Conservation (phyloP, 1,140 invertebrate species). For the Chymomyza costata region DNA sequence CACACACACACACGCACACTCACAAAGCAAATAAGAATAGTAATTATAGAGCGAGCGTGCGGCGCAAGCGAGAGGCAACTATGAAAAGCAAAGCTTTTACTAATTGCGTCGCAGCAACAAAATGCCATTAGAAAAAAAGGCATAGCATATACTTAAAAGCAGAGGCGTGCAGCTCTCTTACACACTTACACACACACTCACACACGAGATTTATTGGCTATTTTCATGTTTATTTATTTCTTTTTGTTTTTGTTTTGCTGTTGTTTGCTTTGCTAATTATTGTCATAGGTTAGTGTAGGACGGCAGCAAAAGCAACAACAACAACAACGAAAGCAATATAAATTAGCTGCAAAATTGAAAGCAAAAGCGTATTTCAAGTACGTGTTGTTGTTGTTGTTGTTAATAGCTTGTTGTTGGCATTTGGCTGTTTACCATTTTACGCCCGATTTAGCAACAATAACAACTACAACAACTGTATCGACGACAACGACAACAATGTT, state of each 20-base stretch:
- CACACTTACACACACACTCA: too few species aligned
- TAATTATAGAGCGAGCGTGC: too few species aligned
- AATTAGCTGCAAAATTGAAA: slow-evolving; percentile 46
- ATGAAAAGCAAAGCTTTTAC: slow-evolving; percentile 21
- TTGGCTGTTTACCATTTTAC: neutral
- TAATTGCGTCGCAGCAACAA: slow-evolving; percentile 30
- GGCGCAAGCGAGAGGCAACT: too few species aligned
- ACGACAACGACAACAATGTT: slow-evolving; percentile 35
- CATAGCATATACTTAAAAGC: neutral
- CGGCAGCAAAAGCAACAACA: slow-evolving; percentile 7
- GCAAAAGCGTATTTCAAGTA: slow-evolving; percentile 54
- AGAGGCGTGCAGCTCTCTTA: neutral
- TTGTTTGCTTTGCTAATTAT: slow-evolving; percentile 61
- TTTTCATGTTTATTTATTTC: slow-evolving; percentile 3
- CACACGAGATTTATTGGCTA: slow-evolving; percentile 11
- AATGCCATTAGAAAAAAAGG: neutral
- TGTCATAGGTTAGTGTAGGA: slow-evolving; percentile 68
- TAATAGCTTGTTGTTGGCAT: slow-evolving; percentile 6
- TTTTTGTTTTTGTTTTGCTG: slow-evolving; percentile 17
- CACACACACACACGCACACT: too few species aligned
- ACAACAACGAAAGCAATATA: slow-evolving; percentile 42
- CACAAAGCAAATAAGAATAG: too few species aligned
- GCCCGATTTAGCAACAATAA: neutral
- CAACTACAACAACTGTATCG: neutral
- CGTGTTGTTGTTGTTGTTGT: neutral